A percentile compares a stretch with the other conserved stretches of the same genome.
These are phyloP conservation scores for Eueides isabella DNA, from an alignment of 1,140 invertebrate genomes.

Conservation along the genomic window DNA sequence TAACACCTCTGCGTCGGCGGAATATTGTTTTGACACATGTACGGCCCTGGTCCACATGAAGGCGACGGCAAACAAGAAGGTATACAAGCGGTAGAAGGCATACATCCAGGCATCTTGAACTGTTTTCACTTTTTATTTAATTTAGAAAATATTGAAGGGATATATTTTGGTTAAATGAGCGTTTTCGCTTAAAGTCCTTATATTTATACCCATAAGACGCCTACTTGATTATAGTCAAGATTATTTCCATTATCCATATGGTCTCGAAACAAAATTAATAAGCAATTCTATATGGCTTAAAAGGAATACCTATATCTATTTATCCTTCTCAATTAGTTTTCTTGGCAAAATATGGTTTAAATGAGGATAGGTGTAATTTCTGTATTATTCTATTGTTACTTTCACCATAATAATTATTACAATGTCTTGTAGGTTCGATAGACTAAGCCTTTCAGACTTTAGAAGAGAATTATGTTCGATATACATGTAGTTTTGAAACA, in stretches of 20 bases:
- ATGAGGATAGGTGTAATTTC: too few relatives aligned
- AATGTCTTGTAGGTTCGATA: too few relatives aligned
- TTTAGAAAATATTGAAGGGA: conserved; percentile 27
- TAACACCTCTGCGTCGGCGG: conserved; percentile 53
- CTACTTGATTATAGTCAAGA: conserved; percentile 34
- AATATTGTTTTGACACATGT: conserved; percentile 48
- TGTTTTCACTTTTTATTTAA: conserved; percentile 36
- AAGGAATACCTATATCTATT: too few relatives aligned
- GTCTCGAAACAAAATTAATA: background rate
- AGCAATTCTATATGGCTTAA: background rate
- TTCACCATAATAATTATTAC: too few relatives aligned
- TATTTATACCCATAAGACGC: conserved; percentile 35
- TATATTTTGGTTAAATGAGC: conserved; percentile 37
- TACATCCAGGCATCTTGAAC: conserved; percentile 47
- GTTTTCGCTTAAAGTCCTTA: background rate
- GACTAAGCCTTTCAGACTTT: too few relatives aligned
- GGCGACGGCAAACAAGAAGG: conserved; percentile 38
- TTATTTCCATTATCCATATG: conserved; percentile 6
- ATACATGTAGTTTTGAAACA: too few relatives aligned
- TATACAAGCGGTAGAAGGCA: conserved; percentile 33
- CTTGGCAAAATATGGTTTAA: background rate
- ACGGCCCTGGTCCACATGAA: conserved; percentile 39
- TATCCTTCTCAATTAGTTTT: background rate
- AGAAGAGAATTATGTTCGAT: too few relatives aligned
- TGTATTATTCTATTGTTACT: too few relatives aligned